Evolutionary conservation across 2,888 invertebrate genomes (phyloP), one percentile per base, ranked within the genome.

Genomic region (Eristalis intricaria): DNA sequence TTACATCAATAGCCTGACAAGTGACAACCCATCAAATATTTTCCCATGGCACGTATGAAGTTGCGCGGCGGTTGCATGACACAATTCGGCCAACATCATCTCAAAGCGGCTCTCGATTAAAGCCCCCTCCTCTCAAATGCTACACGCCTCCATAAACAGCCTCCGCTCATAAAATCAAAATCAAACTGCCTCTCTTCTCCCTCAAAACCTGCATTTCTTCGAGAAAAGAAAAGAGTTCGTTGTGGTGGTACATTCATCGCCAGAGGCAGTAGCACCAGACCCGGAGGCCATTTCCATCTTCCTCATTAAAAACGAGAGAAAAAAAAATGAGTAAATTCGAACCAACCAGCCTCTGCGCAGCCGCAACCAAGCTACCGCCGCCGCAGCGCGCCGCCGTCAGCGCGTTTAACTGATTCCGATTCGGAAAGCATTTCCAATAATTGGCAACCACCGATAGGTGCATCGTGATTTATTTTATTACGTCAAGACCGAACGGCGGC

Each of bases 401-500:
- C 64, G 71, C 64, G 63, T 68, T 86, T 56, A 82, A 82, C 77
- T 79, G 79, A 87, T 87, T 86, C 77, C 83, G 79, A 87, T 87
- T 87, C 87, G 84, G 87, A 87, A 83, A 84, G 79, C 83, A 80
- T 87, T 84, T 80, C 80, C 87, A 87, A 87, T 87, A 87, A 87
- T 87, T 87, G 87, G 87, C 87, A 84, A 79, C 75, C 63, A 81
- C 63, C 69, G 84, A 87, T 86, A 79, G 87, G 84, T 84, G 87
- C 84, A 87, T 87, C 80, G 87, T 87, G 87, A 84, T 87, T 84
- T 87, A 87, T 87, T 87, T 84, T 84, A 87, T 87, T 87, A 87
- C 83, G 87, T 87, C 87, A 87, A 87, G 26, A 50, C 50, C 7
- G 13, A 60, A 13, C 60, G 60, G 15, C 7, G 26, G 15, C 7